Evolutionary conservation across 1,140 invertebrate genomes (phyloP), one percentile per base, ranked within the genome.

Genomic region (Pseudomyrmex gracilis): DNA sequence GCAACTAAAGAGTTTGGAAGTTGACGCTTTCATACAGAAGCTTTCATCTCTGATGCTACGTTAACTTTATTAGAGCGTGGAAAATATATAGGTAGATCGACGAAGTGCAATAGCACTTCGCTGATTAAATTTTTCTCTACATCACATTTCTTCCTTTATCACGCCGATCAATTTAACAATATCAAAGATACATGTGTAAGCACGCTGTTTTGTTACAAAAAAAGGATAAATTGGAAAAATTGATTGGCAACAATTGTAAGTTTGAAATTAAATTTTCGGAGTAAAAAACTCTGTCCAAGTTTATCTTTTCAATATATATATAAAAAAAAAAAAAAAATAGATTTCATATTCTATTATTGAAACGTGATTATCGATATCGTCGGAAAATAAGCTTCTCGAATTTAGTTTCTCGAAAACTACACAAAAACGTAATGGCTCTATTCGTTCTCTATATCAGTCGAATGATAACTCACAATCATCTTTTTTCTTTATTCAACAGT

Each of bases 41-140:
- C 15, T 7, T 20, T 8, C 17, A 73, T 2, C 8, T 74, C 5
- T 47, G 43, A 12, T 63, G 9, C n/a, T 58, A 5, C 45, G 45
- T 49, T 63, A 17, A 45, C n/a, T 10, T 64, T 45, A 64, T 64
- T 64, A 2, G 22, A 9, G 43, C 10, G 9, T 24, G 10, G 3
- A 63, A 74, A 63, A n/a, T 34, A 34, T 34, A 7, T 34, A n/a
- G n/a, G 34, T 61, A 47, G 10, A 71, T 51, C 49, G 49, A 7
- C 13, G 3, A 51, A 51, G 49, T 43, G 9, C 17, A 55, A 2
- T 43, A 1, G 10, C 20, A 22, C 22, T 49, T 63, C 15, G 20
- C 43, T 8, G 15, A 15, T 74, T 74, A 74, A 63, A 74, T 63
- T 34, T 61, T 74, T 49, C 13, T 15, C 13, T 15, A 13, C 8